Base-by-base conservation (phyloP, 1,140 invertebrate species). In the Druon quercuslanigerum region DNA sequence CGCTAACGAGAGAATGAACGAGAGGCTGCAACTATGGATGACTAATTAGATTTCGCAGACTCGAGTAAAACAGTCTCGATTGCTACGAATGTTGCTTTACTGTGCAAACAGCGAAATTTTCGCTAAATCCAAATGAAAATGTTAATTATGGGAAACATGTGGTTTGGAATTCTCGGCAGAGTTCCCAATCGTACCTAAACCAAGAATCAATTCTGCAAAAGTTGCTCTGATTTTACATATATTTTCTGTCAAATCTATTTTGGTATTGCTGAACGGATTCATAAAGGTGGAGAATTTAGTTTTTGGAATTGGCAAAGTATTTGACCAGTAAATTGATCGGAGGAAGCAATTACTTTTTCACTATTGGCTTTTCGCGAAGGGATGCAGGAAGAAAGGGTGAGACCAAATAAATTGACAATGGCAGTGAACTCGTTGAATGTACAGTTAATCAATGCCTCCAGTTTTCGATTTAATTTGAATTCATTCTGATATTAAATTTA, bases 1-100 rank as follows among this genome's bases (percentile, higher is more conserved):
- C 73, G 78, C 73, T 83, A 81, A 83, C 78, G 71, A 77, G 76
- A 78, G 56, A 71, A 75, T 74, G 73, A 74, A 74, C 73, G 54
- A 74, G 57, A 74, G 52, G 57, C 33, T 40, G 52, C 54, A 73
- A 60, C 54, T 60, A 46, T 46, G 71, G 19, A 60, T 77, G 50
- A 77, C 76, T 77, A 77, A 77, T 77, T 77, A 73, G 71, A 77
- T 77, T 72, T 77, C 46, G 54, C 52, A 60, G 54, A 73, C 72
- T 73, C 72, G 72, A 73, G 33, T 66, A 66, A 66, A 66, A 66
- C 25, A 46, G 60, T 33, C 60, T 66, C 60, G 60, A 66, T 66
- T 66, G 16, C 60, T 66, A 66, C 60, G 60, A 66, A 66, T 66
- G 72, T 73, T 73, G 72, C 52, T 73, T 54, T 54, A 73, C 72